Evolutionary conservation across 2,113 vertebrate species (phyloP).

Genomic region (Triplophysa rosa): DNA sequence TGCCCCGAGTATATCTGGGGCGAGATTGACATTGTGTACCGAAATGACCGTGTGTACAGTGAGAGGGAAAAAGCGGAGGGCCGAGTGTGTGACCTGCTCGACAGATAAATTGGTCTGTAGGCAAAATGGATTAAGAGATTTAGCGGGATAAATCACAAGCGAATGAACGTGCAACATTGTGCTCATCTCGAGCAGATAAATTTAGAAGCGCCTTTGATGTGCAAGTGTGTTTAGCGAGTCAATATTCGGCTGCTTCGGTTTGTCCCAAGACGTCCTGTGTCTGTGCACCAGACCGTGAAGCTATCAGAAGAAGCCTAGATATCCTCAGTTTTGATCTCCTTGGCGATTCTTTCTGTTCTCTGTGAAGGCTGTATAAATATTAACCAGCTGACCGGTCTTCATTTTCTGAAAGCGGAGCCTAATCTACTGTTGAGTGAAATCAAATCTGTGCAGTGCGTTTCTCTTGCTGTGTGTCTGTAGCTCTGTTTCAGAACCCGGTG

Average conservation of each 20-base stretch:
- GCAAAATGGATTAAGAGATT: conserved; percentile 72
- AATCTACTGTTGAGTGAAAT: conserved; percentile 57
- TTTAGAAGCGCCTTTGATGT: conserved; percentile 60
- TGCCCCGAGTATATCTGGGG: conserved; percentile 63
- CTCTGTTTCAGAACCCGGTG: too few relatives aligned
- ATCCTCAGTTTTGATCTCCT: conserved; percentile 67
- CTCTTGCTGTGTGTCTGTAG: neutral
- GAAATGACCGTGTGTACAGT: conserved; percentile 58
- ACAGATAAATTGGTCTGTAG: conserved; percentile 72
- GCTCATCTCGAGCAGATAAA: conserved; percentile 66
- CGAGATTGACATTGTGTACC: conserved; percentile 49
- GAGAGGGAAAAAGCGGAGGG: neutral
- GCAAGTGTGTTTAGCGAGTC: conserved; percentile 65
- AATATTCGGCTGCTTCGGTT: conserved; percentile 77
- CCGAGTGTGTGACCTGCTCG: conserved; percentile 42
- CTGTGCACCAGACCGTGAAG: conserved; percentile 73
- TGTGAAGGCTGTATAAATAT: conserved; percentile 68
- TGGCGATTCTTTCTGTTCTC: conserved; percentile 63
- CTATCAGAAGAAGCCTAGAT: conserved; percentile 76
- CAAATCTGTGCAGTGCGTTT: conserved; percentile 1
- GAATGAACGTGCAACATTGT: conserved; percentile 65
- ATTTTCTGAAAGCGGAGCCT: conserved; percentile 55
- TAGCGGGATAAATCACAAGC: conserved; percentile 54
- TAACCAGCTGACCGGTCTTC: conserved; percentile 62
- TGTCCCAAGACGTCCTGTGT: conserved; percentile 71